phyloP scores from a whole-genome alignment of 2,797 vertebrate species.

The Crypturellus tataupa region DNA sequence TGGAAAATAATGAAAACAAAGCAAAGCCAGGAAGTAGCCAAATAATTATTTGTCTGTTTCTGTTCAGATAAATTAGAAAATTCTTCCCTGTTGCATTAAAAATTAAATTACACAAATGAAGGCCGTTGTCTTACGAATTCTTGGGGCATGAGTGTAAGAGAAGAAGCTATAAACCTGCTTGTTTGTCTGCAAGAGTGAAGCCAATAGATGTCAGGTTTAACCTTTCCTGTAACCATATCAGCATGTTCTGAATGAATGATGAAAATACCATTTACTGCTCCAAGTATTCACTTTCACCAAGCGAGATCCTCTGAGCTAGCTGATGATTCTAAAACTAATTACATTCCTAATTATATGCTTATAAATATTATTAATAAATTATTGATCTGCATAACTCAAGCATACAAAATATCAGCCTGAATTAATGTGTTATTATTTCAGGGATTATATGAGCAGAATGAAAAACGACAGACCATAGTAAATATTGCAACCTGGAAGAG shows the following conservation, averaged over 20 bases:
- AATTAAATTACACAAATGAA: constrained; percentile 6
- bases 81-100: constrained; percentile 9
- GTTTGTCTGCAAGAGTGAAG: neutral
- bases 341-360: neutral
- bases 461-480: neutral
- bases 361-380: constrained; percentile 45
- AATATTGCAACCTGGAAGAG: neutral
- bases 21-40: constrained; percentile 42
- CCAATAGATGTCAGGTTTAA: neutral
- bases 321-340: neutral
- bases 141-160: neutral
- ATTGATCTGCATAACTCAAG: constrained; percentile 39
- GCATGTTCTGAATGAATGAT: neutral
- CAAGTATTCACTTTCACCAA: neutral
- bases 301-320: neutral
- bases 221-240: neutral
- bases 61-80: neutral
- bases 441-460: neutral
- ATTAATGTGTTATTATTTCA: neutral
- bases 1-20: constrained; percentile 57
- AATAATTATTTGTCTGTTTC: constrained; percentile 31
- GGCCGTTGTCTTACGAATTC: neutral
- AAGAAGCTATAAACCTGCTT: neutral
- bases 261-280: neutral
- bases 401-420: neutral